Base-by-base conservation (phyloP, 2,113 vertebrate species). In the Meles meles region DNA sequence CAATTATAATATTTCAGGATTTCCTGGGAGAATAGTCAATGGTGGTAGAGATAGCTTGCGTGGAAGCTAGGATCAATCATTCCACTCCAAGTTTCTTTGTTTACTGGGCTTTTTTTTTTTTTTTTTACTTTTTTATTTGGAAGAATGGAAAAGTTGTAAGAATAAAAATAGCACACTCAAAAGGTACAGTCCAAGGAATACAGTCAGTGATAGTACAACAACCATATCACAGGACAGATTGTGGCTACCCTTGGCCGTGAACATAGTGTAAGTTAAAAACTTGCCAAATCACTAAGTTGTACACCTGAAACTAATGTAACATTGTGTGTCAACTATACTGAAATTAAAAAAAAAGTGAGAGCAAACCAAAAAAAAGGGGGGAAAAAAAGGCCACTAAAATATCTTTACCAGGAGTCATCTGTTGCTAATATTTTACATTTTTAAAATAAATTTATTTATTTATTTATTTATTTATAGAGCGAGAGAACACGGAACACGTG, bases 371-470 rank as follows among this genome's bases (percentile, higher is more conserved):
- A 67, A 69, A 69, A 67, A 17, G 2, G 11, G 2, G 7, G 25
- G 42, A 39, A 79, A 77, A 94, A 61, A 42, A 79, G 37, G 79
- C 31, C 10, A 81, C 72, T 49, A 44, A 37, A 34, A 42, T 80
- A 49, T 29, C 25, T 93, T 89, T 89, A 71, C 17, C 31, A 39
- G 47, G 44, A 59, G 72, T 88, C 17, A 91, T 63, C 39, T 93
- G 39, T 94, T 95, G 82, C 34, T 49, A 93, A 21, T 93, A 52
- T 96, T 90, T 96, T 72, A 42, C 52, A 80, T 90, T 93, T 93
- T 57, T 55, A 6, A 55, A 52, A 52, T 52, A 52, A 52, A 52
- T 49, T 4, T 0, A 55, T 25, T 59, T 25, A 23, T 61, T 88
- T 61, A 93, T 81, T 34, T 6, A 31, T 67, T 67, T 65, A 14